Conservation (phyloP, 2,113 vertebrate genomes). For the Myiozetetes cayanensis region DNA sequence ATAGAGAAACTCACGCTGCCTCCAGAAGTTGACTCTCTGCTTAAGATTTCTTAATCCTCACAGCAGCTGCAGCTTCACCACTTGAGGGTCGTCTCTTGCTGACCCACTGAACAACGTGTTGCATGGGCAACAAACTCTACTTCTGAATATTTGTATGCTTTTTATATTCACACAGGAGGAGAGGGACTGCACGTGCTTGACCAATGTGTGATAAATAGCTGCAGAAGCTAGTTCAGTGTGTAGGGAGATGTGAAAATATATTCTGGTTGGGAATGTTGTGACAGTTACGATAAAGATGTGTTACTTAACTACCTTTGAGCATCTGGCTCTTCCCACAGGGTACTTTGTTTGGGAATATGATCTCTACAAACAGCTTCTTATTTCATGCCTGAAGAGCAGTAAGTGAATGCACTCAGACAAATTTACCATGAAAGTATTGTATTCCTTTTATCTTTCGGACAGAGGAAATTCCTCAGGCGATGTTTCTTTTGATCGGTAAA, state of each 20-base stretch:
- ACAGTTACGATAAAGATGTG: neutral
- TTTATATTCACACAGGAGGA: neutral
- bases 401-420: neutral
- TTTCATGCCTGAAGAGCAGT: neutral
- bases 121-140: neutral
- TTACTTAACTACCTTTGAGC: constrained; percentile 34
- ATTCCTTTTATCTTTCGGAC: constrained; percentile 45
- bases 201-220: neutral
- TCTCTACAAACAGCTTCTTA: constrained; percentile 29
- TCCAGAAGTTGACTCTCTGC: constrained; percentile 12
- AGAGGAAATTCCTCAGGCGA: constrained; percentile 17
- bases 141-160: neutral
- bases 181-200: neutral
- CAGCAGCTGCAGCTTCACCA: constrained; percentile 24
- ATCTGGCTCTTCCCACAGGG: constrained; percentile 32
- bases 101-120: neutral
- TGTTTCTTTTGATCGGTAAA: constrained; percentile 16
- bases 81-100: neutral
- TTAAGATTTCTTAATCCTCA: constrained; percentile 38
- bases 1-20: neutral
- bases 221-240: neutral
- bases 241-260: neutral
- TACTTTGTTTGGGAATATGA: constrained; percentile 32
- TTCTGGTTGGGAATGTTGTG: neutral
- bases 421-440: constrained; percentile 31